Base-by-base conservation (phyloP, 2,113 vertebrate genomes). In the Pycnonotus jocosus region DNA sequence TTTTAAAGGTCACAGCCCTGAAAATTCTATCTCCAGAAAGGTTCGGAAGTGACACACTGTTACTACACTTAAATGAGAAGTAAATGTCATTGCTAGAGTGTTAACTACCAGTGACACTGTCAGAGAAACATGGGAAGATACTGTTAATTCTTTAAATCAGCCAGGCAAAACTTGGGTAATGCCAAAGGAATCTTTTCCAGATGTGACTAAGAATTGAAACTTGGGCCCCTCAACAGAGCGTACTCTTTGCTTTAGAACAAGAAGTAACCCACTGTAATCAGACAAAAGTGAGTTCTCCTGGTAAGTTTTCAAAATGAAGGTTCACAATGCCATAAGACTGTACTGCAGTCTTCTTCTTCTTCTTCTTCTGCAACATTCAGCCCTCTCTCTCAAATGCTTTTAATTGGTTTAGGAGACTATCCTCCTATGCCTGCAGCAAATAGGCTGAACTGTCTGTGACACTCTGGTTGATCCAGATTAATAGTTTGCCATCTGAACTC, bases 1-100 rank as follows among this genome's bases (percentile, higher is more conserved):
- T 91, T 83, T 85, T 86, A 76, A 89, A 92, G 54, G 53, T 73
- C 81, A 94, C 30, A 85, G 73, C 15, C 54, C 30, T 80, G 48
- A 91, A 95, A 84, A 89, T 48, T 69, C 2, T 60, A 14, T 47
- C 37, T 76, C 37, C 57, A 71, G 54, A 80, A 90, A 91, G 44
- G 15, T 76, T 37, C 7, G 53, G 37, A 80, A 66, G 42, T 51
- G 58, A 86, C 42, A 79, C 35, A 10, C 37, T 78, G n/a, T 69
- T 78, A 30, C 54, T 2, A 2, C 42, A 57, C 57, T 53, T 50
- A 58, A 69, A 87, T 57, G 73, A 85, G 45, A 53, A 69, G 53
- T n/a, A 84, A 92, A 78, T 66, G 20, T 48, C 9, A 25, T 66
- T 82, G 27, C 42, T 66, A 9, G 48, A n/a, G 37, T 62, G 38